Percentiles rank a stretch among this genome's conserved stretches.
Conservation (phyloP, 2,888 invertebrate species). For the Frankliniella fusca region DNA sequence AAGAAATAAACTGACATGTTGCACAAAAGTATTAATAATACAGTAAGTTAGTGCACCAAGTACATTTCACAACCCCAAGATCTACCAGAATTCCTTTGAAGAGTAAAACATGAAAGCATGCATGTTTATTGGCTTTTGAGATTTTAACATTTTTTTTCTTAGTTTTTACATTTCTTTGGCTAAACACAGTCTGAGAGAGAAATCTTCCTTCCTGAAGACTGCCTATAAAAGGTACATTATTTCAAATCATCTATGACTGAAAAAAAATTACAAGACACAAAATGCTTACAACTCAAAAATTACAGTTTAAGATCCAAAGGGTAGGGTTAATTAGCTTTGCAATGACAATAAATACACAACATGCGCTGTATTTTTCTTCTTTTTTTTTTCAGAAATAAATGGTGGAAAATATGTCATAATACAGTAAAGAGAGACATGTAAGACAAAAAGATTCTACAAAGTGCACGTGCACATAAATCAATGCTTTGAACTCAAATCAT, state of each 20-base stretch:
- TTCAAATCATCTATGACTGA: neutral
- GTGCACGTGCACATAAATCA: neutral
- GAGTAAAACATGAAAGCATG: neutral
- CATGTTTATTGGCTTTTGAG: slow-evolving; percentile 24
- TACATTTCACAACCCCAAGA: neutral
- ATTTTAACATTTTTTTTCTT: slow-evolving; percentile 19
- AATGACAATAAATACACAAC: too few relatives aligned
- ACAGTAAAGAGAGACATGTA: too few relatives aligned
- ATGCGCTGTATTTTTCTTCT: too few relatives aligned
- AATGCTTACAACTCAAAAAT: too few relatives aligned
- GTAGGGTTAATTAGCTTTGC: too few relatives aligned
- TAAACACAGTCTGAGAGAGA: slow-evolving; percentile 9
- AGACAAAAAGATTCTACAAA: neutral
- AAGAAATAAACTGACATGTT: neutral
- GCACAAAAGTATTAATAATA: neutral
- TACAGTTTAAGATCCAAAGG: too few relatives aligned
- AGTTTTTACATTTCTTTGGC: slow-evolving; percentile 18
- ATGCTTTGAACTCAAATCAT: neutral
- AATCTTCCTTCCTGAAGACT: neutral
- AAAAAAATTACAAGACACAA: neutral
- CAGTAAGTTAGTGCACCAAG: slow-evolving; percentile 5
- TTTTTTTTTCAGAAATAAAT: too few relatives aligned
- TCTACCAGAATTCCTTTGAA: neutral
- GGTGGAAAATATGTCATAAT: neutral
- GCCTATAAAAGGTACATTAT: neutral